Conservation (phyloP, 2,888 invertebrate species). For the Ophioninae sp. region DNA sequence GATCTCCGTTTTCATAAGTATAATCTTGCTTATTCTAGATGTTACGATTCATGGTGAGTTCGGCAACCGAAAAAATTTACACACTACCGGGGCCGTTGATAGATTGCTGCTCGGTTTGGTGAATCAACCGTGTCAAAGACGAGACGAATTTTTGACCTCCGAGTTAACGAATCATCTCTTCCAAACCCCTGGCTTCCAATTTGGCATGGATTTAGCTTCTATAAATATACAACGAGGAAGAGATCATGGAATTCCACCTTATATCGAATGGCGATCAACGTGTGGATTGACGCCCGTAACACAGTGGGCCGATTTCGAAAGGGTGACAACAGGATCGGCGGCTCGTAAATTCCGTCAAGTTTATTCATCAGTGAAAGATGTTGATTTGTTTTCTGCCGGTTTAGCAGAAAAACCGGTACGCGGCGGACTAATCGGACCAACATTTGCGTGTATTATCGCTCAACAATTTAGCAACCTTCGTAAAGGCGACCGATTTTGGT, state of each 20-base stretch:
- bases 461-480: conserved; percentile 91
- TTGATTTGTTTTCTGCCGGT: conserved; percentile 92
- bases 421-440: conserved; percentile 92
- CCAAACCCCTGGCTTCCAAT: conserved; percentile 86
- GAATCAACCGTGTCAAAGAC: conserved; percentile 89
- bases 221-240: conserved; percentile 94
- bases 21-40: conserved; percentile 82
- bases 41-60: conserved; percentile 91
- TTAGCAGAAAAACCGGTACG: conserved; percentile 91
- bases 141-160: conserved; percentile 91
- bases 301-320: conserved; percentile 87
- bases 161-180: conserved; percentile 93
- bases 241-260: conserved; percentile 92
- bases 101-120: conserved; percentile 89
- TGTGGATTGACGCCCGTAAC: conserved; percentile 87
- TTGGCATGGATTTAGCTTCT: conserved; percentile 93
- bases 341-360: conserved; percentile 84
- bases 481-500: conserved; percentile 91
- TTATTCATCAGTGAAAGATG: conserved; percentile 88
- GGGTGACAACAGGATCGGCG: conserved; percentile 86
- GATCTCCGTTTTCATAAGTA: neutral
- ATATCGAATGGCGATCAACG: conserved; percentile 90
- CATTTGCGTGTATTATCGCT: conserved; percentile 93
- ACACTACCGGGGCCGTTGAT: conserved; percentile 90
- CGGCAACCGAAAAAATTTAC: conserved; percentile 85